Evolutionary conservation across 2,797 vertebrate genomes (phyloP).

Genomic region (Brachyrhaphis roseni): DNA sequence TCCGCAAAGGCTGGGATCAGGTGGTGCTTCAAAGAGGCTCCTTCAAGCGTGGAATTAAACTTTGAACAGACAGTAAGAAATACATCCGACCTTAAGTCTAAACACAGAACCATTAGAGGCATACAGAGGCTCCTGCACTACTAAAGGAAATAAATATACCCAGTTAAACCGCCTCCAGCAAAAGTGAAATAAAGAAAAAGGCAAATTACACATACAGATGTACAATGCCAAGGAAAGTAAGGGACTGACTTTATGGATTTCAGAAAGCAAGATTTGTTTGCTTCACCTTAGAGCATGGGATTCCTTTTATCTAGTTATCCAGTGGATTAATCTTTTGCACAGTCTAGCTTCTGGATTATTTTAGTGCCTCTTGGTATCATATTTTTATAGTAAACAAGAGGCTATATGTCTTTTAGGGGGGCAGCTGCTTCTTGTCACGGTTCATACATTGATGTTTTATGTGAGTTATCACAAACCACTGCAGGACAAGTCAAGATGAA

Average conservation of each 20-base stretch:
- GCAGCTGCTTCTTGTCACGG: slow-evolving; percentile 1
- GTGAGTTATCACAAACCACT: slow-evolving; percentile 15
- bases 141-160: background rate
- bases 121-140: background rate
- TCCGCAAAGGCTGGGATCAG: slow-evolving; percentile 26
- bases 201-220: slow-evolving; percentile 4
- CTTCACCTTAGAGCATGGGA: background rate
- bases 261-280: background rate
- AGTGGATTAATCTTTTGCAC: background rate
- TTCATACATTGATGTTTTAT: slow-evolving; percentile 18
- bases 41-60: slow-evolving; percentile 31
- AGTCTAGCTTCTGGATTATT: background rate
- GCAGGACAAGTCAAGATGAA: background rate
- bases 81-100: slow-evolving; percentile 9
- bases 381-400: background rate
- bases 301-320: background rate
- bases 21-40: slow-evolving; percentile 37
- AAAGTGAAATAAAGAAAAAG: background rate
- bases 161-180: background rate
- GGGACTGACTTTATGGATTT: slow-evolving; percentile 2
- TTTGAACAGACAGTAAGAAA: slow-evolving; percentile 22
- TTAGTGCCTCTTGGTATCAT: background rate
- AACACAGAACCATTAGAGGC: slow-evolving; percentile 1
- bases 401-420: background rate
- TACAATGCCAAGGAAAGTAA: background rate